Conservation (phyloP, 2,797 vertebrate genomes). For the Peromyscus eremicus region DNA sequence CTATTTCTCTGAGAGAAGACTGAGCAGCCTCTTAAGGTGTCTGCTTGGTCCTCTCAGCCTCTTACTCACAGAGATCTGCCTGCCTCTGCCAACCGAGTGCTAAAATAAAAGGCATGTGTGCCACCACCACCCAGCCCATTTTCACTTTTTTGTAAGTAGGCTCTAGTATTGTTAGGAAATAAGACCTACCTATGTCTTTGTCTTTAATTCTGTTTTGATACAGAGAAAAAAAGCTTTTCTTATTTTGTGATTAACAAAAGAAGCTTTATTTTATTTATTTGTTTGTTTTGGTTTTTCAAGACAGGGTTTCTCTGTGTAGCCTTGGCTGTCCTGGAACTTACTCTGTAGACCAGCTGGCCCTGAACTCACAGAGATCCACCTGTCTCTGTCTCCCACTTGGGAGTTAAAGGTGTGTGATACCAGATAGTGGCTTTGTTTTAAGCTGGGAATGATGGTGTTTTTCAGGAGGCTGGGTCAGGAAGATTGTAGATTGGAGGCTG, state of each 20-base stretch:
- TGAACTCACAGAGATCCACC: not conserved
- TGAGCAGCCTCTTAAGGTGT: no score
- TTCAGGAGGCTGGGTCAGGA: not conserved
- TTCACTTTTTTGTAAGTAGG: not conserved
- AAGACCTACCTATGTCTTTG: slow-evolving; percentile 32
- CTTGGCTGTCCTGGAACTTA: not conserved
- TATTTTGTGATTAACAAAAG: not conserved
- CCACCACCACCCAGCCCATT: not conserved
- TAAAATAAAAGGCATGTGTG: not conserved
- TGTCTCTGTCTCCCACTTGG: not conserved
- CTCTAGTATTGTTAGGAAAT: not conserved
- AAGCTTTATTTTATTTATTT: not conserved
- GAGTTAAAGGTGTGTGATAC: not conserved
- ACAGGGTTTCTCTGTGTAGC: not conserved
- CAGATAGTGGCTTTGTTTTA: not conserved
- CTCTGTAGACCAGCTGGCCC: not conserved
- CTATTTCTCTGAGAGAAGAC: no score
- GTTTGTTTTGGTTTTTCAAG: not conserved
- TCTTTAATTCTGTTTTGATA: slow-evolving; percentile 9
- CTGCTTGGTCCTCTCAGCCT: no score
- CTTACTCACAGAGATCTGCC: not conserved
- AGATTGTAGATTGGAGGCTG: not conserved
- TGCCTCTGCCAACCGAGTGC: not conserved
- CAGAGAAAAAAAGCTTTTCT: not conserved
- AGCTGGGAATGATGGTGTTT: not conserved